phyloP scores from a whole-genome alignment of 1,140 invertebrate genomes.

The Caenorhabditis remanei region DNA sequence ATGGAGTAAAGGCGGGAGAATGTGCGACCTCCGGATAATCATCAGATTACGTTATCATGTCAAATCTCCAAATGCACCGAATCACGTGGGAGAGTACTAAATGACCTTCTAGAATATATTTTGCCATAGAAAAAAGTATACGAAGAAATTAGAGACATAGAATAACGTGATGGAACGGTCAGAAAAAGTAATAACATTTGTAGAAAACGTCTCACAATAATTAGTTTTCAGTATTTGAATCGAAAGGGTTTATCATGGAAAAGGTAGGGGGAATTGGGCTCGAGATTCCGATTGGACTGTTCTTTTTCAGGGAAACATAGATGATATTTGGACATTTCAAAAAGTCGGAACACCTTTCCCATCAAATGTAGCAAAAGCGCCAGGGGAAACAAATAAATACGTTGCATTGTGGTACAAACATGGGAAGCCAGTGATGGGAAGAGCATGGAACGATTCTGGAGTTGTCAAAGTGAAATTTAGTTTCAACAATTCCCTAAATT shows the following conservation, averaged over 20 bases:
- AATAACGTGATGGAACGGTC: neutral
- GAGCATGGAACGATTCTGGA: conserved; percentile 58
- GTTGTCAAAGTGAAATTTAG: conserved; percentile 7
- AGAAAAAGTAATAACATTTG: too few relatives aligned
- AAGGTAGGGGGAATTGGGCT: neutral
- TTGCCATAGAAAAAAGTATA: neutral
- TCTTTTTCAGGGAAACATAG: conserved; percentile 22
- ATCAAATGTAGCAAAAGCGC: conserved; percentile 60
- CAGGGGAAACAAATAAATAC: conserved; percentile 63
- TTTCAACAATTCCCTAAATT: neutral
- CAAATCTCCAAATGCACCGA: conserved; percentile 8
- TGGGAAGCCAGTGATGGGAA: conserved; percentile 64
- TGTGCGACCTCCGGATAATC: conserved; percentile 26
- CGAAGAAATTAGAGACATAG: neutral
- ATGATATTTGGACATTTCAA: conserved; percentile 57
- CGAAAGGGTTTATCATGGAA: conserved; percentile 19
- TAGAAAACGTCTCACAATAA: too few relatives aligned
- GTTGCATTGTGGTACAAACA: conserved; percentile 69
- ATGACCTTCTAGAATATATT: conserved; percentile 1
- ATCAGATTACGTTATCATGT: conserved; percentile 45
- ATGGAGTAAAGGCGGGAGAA: neutral
- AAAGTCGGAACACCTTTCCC: conserved; percentile 65
- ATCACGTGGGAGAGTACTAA: neutral
- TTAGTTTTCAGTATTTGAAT: conserved; percentile 18
- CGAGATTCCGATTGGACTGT: too few relatives aligned